These are phyloP conservation scores for Amorpha juglandis DNA, from an alignment of 2,888 invertebrate genomes.

Conservation along the genomic window DNA sequence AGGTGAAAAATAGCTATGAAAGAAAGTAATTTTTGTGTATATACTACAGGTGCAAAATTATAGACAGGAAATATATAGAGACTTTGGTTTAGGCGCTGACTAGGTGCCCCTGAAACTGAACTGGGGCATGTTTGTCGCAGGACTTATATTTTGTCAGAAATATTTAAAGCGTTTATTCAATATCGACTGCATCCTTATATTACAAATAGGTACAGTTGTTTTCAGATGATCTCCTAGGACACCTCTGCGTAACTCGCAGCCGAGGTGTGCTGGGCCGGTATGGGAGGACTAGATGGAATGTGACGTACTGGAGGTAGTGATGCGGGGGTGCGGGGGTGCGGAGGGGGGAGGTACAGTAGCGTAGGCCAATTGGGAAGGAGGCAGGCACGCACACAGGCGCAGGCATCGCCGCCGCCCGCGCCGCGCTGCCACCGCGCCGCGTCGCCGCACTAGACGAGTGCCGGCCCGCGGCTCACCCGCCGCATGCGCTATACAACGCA, in stretches of 20 bases:
- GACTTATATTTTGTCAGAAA: too few species aligned
- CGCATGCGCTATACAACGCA: slow-evolving; percentile 3
- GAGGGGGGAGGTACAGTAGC: slow-evolving; percentile 21
- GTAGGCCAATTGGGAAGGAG: slow-evolving; percentile 29
- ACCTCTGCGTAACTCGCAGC: background rate
- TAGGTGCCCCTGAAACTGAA: too few species aligned
- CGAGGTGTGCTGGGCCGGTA: background rate
- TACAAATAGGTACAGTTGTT: background rate
- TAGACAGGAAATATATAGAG: too few species aligned
- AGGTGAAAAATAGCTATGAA: too few species aligned
- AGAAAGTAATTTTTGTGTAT: too few species aligned
- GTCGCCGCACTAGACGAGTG: slow-evolving; percentile 35
- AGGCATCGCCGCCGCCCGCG: background rate
- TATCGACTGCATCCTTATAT: background rate
- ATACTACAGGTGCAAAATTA: too few species aligned
- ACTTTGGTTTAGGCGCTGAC: too few species aligned
- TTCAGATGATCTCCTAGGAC: background rate
- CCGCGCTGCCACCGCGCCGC: slow-evolving; percentile 23
- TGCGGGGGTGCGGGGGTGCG: slow-evolving; percentile 27
- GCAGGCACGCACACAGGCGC: slow-evolving; percentile 31
- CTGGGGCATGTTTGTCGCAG: too few species aligned
- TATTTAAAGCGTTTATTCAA: too few species aligned
- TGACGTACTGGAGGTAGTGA: background rate
- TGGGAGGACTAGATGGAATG: slow-evolving; percentile 7
- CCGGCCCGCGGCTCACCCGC: slow-evolving; percentile 29